These are phyloP conservation scores for Apis dorsata DNA, from an alignment of 1,140 invertebrate genomes.

Conservation along the genomic window DNA sequence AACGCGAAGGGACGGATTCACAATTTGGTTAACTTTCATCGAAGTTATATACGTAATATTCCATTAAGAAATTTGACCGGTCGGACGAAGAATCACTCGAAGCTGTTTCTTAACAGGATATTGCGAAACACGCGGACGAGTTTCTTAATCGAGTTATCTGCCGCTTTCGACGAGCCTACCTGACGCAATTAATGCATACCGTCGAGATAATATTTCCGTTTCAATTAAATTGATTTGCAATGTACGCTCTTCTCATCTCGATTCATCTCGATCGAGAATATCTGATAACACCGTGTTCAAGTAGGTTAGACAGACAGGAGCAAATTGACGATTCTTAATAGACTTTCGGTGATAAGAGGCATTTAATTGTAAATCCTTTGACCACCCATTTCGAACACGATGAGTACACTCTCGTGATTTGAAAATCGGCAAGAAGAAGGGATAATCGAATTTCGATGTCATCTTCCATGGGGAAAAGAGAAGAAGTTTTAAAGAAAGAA, in stretches of 20 bases:
- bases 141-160: constrained; percentile 36
- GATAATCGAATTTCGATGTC: too few relatives aligned
- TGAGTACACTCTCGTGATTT: not conserved
- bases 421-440: too few relatives aligned
- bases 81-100: not conserved
- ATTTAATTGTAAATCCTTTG: constrained; percentile 13
- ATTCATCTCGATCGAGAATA: too few relatives aligned
- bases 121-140: constrained; percentile 26
- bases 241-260: not conserved
- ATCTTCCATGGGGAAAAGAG: not conserved
- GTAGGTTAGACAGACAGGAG: constrained; percentile 22
- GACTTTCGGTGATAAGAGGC: constrained; percentile 16
- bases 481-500: too few relatives aligned
- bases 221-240: constrained; percentile 17
- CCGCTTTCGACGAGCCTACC: constrained; percentile 22
- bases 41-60: not conserved
- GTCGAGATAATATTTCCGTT: constrained; percentile 22
- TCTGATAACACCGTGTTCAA: constrained; percentile 22
- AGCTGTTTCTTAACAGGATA: constrained; percentile 28
- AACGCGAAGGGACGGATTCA: not conserved
- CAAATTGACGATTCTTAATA: constrained; percentile 8
- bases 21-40: not conserved
- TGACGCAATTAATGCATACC: constrained; percentile 39
- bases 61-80: constrained; percentile 36
- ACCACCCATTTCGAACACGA: constrained; percentile 21